Base-by-base conservation (phyloP, 1,140 invertebrate genomes). In the Cotesia typhae region DNA sequence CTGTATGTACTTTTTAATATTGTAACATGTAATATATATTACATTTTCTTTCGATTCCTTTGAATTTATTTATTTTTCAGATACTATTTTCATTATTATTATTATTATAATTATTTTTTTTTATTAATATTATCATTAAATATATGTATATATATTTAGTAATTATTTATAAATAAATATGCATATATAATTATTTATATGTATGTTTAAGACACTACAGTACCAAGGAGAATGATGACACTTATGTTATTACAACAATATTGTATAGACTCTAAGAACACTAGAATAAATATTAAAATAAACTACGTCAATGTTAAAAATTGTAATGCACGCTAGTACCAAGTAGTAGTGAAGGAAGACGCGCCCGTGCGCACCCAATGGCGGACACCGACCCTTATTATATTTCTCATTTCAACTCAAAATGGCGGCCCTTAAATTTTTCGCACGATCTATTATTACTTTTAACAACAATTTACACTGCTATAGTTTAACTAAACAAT, bases 331-430 rank as follows among this genome's bases (percentile, higher is more conserved):
- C 61, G 61, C 20, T 70, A 76, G 76, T 76, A 74, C 78, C 41
- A 47, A 47, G 41, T 47, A 47, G 41, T 47, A 47, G 79, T 77
- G 73, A 80, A 80, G 79, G 77, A 80, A 82, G 83, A 84, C 83
- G 83, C 83, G 80, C 82, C 80, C 82, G 83, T 82, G 82, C 78
- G 79, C 83, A 83, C 36, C 78, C 79, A 84, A 84, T 84, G 82
- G 83, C 82, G 76, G 82, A 73, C 72, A 78, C 71, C 82, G 82
- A 83, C 82, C 82, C 83, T 84, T 84, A 81, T 82, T 82, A 47
- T 47, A 47, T 47, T 47, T 47, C 51, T 63, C 12, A 80, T 80
- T 73, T 76, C 52, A 75, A 80, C 64, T 80, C 82, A 85, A 85
- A 82, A 85, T 85, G 83, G 83, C 83, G 71, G 79, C 83, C 81